Evolutionary conservation across 2,888 invertebrate genomes (phyloP), one percentile per base, ranked within the genome.

Genomic region (Ormyrus nitidulus): DNA sequence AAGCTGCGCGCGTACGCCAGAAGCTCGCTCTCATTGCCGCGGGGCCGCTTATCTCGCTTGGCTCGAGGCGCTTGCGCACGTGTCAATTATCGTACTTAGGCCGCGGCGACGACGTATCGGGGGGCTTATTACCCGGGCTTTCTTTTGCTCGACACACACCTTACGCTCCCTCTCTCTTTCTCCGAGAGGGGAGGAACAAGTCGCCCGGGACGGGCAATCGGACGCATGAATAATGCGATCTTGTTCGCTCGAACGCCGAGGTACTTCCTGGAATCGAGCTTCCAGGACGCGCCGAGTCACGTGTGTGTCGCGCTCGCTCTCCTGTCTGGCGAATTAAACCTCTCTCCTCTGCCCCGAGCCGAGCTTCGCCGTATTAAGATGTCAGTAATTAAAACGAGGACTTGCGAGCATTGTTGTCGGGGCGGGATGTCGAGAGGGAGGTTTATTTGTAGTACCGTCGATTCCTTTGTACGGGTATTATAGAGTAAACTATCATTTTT

Each of bases 211-310:
- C 54, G 54, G 51, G 66, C 66, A 80, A 82, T 80, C 78, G 49
- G 80, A 80, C 80, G 82, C 80, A 82, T 82, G 80, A 82, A 82
- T 82, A 82, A 82, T 82, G 82, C 72, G 82, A 82, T 80, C 82
- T 82, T 62, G 53, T 80, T 79, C 69, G 34, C 54, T 46, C 69
- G 77, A 73, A 74, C 62, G 53, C 48, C 53, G 56, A 76, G 51
- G 70, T 54, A 46, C 77, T 81, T 79, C 81, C 73, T 44, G 56
- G 81, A 81, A 81, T 69, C 61, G 19, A 1, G 6, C 70, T 81
- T 79, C 79, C 81, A 79, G 70, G 79, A 81, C 58, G 10, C 62
- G 62, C 6, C 48, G 7, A n/a, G 9, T 62, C 59, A 73, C 54
- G 66, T 65, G 56, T 46, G 13, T 19, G 19, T 19, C 19, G 19